phyloP scores from a whole-genome alignment of 2,888 invertebrate species.

The Thelaira solivaga region DNA sequence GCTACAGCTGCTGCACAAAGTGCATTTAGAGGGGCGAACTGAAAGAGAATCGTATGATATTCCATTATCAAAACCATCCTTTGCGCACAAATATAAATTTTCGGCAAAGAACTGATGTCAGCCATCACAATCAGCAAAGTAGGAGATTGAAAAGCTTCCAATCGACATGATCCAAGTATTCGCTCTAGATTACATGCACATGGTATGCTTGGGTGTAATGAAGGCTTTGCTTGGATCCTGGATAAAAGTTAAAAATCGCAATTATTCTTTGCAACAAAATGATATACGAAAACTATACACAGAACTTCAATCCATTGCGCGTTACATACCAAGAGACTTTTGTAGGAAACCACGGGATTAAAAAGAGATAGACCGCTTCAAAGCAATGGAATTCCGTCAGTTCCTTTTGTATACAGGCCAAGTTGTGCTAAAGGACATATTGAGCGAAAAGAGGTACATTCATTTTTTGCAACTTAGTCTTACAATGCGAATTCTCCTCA shows the following conservation, averaged over 20 bases:
- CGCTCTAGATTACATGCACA: too few species aligned
- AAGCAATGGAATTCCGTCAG: too few species aligned
- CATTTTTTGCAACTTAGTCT: constrained; percentile 52
- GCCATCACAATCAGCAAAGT: constrained; percentile 39
- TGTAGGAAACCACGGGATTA: constrained; percentile 43
- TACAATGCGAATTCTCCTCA: constrained; percentile 51
- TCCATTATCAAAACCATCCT: too few species aligned
- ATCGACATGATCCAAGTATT: constrained; percentile 39
- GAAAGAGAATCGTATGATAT: constrained; percentile 40
- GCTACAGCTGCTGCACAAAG: too few species aligned
- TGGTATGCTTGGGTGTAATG: too few species aligned
- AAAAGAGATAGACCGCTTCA: constrained; percentile 42
- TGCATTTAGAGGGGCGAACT: constrained; percentile 33
- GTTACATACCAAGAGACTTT: too few species aligned
- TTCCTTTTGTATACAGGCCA: too few species aligned
- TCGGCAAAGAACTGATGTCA: constrained; percentile 31
- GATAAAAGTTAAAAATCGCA: constrained; percentile 43
- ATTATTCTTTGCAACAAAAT: constrained; percentile 48
- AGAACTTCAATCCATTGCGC: too few species aligned
- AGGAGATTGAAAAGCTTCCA: constrained; percentile 39
- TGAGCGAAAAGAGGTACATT: constrained; percentile 41
- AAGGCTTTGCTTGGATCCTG: too few species aligned
- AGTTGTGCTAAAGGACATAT: too few species aligned
- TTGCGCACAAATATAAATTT: constrained; percentile 38
- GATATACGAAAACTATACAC: too few species aligned